phyloP scores from a whole-genome alignment of 2,888 invertebrate genomes.

The Nomada hirtipes region DNA sequence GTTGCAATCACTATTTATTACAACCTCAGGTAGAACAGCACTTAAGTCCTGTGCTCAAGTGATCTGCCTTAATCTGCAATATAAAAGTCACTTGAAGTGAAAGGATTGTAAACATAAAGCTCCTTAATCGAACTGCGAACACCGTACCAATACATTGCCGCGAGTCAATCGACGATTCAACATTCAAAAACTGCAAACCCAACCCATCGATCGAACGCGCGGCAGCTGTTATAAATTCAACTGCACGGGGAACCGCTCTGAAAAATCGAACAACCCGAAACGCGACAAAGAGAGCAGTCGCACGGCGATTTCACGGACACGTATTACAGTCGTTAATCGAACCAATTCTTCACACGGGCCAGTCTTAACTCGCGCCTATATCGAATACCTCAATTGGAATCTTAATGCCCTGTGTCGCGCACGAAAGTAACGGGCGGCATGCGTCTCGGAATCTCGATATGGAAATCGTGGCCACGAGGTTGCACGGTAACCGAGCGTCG shows the following conservation, averaged over 20 bases:
- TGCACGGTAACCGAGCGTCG: neutral
- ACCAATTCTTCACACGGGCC: neutral
- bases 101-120: no score
- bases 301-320: neutral
- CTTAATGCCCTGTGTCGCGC: constrained; percentile 3
- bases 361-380: neutral
- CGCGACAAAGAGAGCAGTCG: neutral
- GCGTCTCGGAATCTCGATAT: constrained; percentile 38
- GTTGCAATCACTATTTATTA: no score
- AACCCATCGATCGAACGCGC: neutral
- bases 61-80: no score
- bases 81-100: no score
- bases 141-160: neutral
- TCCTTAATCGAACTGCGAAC: neutral
- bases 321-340: neutral
- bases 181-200: no score
- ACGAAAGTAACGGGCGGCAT: neutral
- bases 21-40: no score
- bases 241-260: neutral
- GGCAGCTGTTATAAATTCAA: neutral
- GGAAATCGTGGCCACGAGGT: constrained; percentile 12
- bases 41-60: no score
- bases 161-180: no score
- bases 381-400: constrained; percentile 9
- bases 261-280: neutral